phyloP scores from a whole-genome alignment of 2,113 vertebrate genomes.

The Istiophorus platypterus region DNA sequence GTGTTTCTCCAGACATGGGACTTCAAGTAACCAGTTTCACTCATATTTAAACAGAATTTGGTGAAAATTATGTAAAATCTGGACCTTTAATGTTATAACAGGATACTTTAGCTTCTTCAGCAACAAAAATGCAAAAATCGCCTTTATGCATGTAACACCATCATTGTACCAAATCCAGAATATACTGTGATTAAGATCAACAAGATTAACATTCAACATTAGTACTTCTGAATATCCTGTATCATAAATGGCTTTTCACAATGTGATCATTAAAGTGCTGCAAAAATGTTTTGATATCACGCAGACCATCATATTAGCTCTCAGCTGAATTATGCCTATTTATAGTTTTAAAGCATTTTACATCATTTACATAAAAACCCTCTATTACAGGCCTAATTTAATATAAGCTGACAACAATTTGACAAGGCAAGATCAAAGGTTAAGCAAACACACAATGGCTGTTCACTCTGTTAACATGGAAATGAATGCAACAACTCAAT shows the following conservation, averaged over 20 bases:
- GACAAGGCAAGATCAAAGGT: conserved; percentile 77
- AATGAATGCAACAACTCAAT: conserved; percentile 85
- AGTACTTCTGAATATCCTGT: conserved; percentile 38
- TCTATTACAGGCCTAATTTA: conserved; percentile 71
- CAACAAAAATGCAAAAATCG: conserved; percentile 14
- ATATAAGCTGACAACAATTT: conserved; percentile 78
- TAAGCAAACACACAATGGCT: conserved; percentile 76
- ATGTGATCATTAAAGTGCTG: conserved; percentile 49
- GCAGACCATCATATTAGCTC: conserved; percentile 54
- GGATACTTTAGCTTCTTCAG: conserved; percentile 13
- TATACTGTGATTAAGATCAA: conserved; percentile 25
- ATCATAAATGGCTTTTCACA: conserved; percentile 46
- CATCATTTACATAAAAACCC: conserved; percentile 80
- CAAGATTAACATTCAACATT: conserved; percentile 37
- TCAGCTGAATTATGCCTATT: conserved; percentile 76
- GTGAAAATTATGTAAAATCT: conserved; percentile 28
- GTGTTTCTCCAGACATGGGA: conserved; percentile 26
- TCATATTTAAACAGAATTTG: conserved; percentile 38
- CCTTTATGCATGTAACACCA: conserved; percentile 8
- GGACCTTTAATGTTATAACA: conserved; percentile 14
- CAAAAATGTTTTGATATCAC: conserved; percentile 69
- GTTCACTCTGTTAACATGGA: conserved; percentile 85
- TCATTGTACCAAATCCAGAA: conserved; percentile 10
- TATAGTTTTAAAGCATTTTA: conserved; percentile 77
- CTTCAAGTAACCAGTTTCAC: conserved; percentile 19